A percentile compares a stretch with the other conserved stretches of the same genome.
phyloP scores from a whole-genome alignment of 1,140 invertebrate species.

The Euborellia annulipes region DNA sequence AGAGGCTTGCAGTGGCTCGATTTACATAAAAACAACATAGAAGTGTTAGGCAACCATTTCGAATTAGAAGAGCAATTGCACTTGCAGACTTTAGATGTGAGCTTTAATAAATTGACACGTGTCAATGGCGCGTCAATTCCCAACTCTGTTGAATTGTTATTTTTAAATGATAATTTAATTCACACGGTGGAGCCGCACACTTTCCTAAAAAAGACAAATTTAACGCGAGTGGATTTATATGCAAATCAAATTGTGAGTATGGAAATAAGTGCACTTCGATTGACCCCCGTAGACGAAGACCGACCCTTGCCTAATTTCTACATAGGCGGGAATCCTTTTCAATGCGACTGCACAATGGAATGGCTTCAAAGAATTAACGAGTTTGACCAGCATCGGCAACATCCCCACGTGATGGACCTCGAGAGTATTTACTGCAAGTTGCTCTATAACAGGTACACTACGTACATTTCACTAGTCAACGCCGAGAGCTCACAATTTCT shows the following conservation, averaged over 20 bases:
- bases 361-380: slow-evolving; percentile 70
- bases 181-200: slow-evolving; percentile 60
- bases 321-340: slow-evolving; percentile 72
- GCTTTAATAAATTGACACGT: slow-evolving; percentile 62
- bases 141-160: slow-evolving; percentile 58
- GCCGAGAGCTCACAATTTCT: slow-evolving; percentile 76
- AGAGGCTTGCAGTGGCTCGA: slow-evolving; percentile 72
- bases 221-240: slow-evolving; percentile 68
- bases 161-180: slow-evolving; percentile 70
- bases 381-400: slow-evolving; percentile 47
- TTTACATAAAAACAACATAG: slow-evolving; percentile 74
- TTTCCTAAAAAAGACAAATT: slow-evolving; percentile 66
- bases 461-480: slow-evolving; percentile 66
- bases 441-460: slow-evolving; percentile 63
- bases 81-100: slow-evolving; percentile 62
- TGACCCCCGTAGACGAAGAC: slow-evolving; percentile 50
- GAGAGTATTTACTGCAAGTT: slow-evolving; percentile 82
- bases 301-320: slow-evolving; percentile 65
- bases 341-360: slow-evolving; percentile 76
- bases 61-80: slow-evolving; percentile 46
- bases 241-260: slow-evolving; percentile 69
- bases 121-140: slow-evolving; percentile 53
- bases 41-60: slow-evolving; percentile 59
- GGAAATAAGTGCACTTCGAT: slow-evolving; percentile 59
- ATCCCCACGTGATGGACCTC: slow-evolving; percentile 79